Base-by-base conservation (phyloP, 1,140 invertebrate species). In the Megathymus violae region DNA sequence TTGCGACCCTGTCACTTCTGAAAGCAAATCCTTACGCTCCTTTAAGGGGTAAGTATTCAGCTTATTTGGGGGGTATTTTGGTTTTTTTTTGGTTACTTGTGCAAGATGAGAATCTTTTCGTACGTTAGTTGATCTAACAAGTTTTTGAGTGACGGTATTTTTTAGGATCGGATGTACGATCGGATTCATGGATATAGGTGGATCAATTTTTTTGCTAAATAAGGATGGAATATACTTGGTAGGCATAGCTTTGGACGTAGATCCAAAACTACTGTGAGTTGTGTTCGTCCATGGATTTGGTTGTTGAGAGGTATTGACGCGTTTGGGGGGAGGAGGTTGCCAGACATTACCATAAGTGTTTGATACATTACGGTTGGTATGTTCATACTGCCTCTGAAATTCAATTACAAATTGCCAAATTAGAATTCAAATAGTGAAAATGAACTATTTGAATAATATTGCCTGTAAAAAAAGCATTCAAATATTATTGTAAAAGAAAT, bases 311-410 rank as follows among this genome's bases (percentile, higher is more conserved):
- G 34, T 27, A 13, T 64, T 50, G 40, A 67, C 65, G 9, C 59
- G 69, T 58, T 71, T 76, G 11, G 67, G 40, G 11, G 54, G 44
- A 46, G 47, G 16, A n/a, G 59, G 44, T 59, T 60, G 34, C 69
- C 69, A 69, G 19, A 51, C 34, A 38, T 34, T 25, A 31, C 27
- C 9, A 27, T 52, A 51, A 38, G 48, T 9, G 25, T 36, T 27
- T 60, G 71, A 47, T 67, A 71, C 75, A 44, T 27, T 58, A 34
- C 64, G 36, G 62, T 61, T 16, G 27, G 61, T 10, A 19, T 51
- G 54, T 43, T 66, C 62, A 69, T 68, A 71, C 67, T 71, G 68
- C 67, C 75, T 80, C 79, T 82, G 79, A 82, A 82, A 82, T 65
- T 72, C 25, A 71, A 78, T 71, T 60, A 40, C 36, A 62, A 59